Evolutionary conservation across 2,888 invertebrate genomes (phyloP), one percentile per base, ranked within the genome.

Genomic region (Eristalinus aeneus): DNA sequence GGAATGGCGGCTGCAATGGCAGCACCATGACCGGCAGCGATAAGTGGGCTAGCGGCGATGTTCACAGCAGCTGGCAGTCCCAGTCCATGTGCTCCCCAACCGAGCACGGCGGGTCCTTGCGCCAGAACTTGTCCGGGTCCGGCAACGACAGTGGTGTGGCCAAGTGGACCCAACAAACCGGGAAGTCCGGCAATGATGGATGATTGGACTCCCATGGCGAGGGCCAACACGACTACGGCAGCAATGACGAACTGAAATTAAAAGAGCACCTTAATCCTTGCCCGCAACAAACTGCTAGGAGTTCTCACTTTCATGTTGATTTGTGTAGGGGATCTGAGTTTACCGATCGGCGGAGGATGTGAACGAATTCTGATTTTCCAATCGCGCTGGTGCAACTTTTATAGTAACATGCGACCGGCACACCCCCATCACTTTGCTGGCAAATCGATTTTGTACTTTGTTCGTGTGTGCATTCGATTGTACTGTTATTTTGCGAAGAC

Each of bases 1-100:
- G 93, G 89, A 88, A 93, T 84, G 91, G 92, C 90, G 90, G 91
- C 88, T 90, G 91, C 89, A 91, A 91, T 20, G 89, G 83, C 86
- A 34, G 87, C 79, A 67, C 82, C 64, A 60, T 71, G 67, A 56
- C 88, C 88, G 22, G 67, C 90, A 90, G 68, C 88, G 83, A 67
- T 85, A 39, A 69, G 72, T 39, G 77, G 86, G 69, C 88, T 88
- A 80, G 58, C 73, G 22, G 83, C 79, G 60, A 80, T 82, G 58
- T 81, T 72, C 11, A 87, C 88, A 88, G 80, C 88, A 88, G 36
- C 88, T 88, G 90, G 91, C 68, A 87, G 76, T 79, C 81, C 67
- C 54, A 60, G 68, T 12, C 82, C 39, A 39, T 39, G 39, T 1
- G 16, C 9, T 16, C 46, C 90, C 89, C 89, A 65, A 87, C 89